These are phyloP conservation scores for Parazoanthus darwini DNA, from an alignment of 92 coral and sea anemone genomes.

Conservation along the genomic window DNA sequence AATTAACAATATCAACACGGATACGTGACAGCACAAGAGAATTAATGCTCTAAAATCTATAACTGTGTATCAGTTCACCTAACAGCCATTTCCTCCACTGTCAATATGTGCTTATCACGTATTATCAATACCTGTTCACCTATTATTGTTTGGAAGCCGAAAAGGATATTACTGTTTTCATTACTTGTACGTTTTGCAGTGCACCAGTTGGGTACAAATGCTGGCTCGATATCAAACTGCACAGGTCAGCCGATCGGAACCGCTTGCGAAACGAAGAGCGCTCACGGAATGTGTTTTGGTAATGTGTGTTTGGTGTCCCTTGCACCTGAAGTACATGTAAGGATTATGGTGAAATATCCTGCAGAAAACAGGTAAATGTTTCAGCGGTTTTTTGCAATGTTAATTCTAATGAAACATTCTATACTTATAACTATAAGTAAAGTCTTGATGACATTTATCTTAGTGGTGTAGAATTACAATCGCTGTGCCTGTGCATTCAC, in stretches of 20 bases:
- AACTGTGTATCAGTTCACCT: too few relatives aligned
- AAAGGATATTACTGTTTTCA: background rate
- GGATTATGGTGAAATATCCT: constrained; percentile 34
- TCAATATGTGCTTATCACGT: background rate
- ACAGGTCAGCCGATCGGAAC: constrained; percentile 21
- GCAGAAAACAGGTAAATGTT: constrained; percentile 21
- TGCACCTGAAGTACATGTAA: constrained; percentile 11
- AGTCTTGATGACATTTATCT: too few relatives aligned
- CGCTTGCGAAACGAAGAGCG: constrained; percentile 3
- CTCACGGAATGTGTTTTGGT: background rate
- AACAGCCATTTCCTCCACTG: background rate
- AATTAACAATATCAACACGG: too few relatives aligned
- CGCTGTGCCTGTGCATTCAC: too few relatives aligned
- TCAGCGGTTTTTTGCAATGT: background rate
- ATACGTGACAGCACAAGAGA: too few relatives aligned
- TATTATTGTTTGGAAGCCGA: background rate
- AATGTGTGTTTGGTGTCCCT: background rate
- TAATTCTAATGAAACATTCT: too few relatives aligned
- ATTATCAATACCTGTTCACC: background rate
- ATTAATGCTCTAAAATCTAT: too few relatives aligned
- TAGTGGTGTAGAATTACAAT: too few relatives aligned
- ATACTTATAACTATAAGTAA: too few relatives aligned
- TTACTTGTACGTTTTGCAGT: background rate
- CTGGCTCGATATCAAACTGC: constrained; percentile 8
- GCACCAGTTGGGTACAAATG: background rate